Base-by-base conservation (phyloP, 1,140 invertebrate genomes). In the Drosophila saltans region DNA sequence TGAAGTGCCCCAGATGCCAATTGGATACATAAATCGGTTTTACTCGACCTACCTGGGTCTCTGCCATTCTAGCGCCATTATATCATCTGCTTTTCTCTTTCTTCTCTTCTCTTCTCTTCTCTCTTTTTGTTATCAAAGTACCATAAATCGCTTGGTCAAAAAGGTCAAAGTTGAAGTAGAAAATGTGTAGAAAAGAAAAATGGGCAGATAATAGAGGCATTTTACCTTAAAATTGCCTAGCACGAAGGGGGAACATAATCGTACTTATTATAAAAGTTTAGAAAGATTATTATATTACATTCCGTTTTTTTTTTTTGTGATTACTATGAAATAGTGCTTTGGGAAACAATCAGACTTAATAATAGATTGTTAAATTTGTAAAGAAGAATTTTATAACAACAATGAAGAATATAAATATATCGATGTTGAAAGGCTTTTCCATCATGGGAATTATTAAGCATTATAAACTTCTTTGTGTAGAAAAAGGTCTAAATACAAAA, bases 1-100 rank as follows among this genome's bases (percentile, higher is more conserved):
- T 78, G 75, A 78, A 78, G 75, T 78, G 75, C 61, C 75, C 74
- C 74, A 78, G 75, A 58, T 77, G 75, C 66, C 73, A 52, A 52
- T 52, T 52, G 45, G 66, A 10, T 69, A 74, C 21, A 76, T 76
- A 76, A 76, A 76, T 76, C 43, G 55, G 41, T 40, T 63, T 45
- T 62, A 68, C 64, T 40, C 52, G 24, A 52, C 45, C 45, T 52
- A 52, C 45, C 45, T 52, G 45, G 21, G 21, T 26, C 45, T 52
- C 21, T 52, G 45, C n/a, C 45, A 52, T 40, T 58, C 58, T 72
- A 26, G 60, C 57, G 2, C 4, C 66, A 76, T 76, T 76, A 76
- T 76, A 76, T 76, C 66, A 76, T 70, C 63, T 52, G 39, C 39
- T 40, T 16, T 16, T 3, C 10, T 3, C 21, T 26, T 10, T 52